Evolutionary conservation across 2,888 invertebrate species (phyloP).

Genomic region (Ormia ochracea): DNA sequence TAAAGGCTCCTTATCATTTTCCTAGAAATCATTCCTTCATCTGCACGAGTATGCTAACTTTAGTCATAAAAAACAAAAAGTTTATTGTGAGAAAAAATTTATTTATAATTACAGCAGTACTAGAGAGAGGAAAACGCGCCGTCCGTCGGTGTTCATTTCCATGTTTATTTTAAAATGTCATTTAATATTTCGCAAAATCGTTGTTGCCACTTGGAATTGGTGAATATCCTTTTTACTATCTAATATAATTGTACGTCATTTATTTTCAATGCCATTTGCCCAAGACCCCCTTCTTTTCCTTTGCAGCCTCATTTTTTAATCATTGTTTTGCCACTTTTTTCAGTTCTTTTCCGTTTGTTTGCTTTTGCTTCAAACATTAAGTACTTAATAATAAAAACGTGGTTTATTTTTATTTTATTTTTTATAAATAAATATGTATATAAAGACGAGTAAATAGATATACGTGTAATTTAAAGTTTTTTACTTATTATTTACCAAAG

Average conservation of each 20-base stretch:
- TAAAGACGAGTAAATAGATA: too few relatives aligned
- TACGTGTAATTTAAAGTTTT: background rate
- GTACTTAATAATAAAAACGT: conserved; percentile 55
- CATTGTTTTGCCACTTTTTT: conserved; percentile 26
- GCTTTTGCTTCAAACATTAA: conserved; percentile 28
- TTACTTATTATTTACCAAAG: conserved; percentile 1
- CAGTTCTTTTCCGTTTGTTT: too few relatives aligned
- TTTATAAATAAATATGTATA: background rate
- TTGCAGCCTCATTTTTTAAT: conserved; percentile 33
- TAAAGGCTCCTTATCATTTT: too few relatives aligned
- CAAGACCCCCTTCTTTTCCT: conserved; percentile 4
- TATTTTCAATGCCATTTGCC: conserved; percentile 47
- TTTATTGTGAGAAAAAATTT: background rate
- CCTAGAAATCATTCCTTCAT: too few relatives aligned
- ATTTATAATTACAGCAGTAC: background rate
- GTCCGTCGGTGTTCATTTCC: conserved; percentile 41
- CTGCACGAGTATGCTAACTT: too few relatives aligned
- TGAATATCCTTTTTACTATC: conserved; percentile 41
- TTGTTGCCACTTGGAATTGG: conserved; percentile 1
- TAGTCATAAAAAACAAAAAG: too few relatives aligned
- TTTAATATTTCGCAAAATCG: background rate
- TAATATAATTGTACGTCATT: conserved; percentile 28
- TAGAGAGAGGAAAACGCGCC: conserved; percentile 7
- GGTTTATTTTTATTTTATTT: conserved; percentile 39
- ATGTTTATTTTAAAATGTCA: conserved; percentile 10